Evolutionary conservation across 2,888 invertebrate species (phyloP).

Genomic region (Ametastegia equiseti): DNA sequence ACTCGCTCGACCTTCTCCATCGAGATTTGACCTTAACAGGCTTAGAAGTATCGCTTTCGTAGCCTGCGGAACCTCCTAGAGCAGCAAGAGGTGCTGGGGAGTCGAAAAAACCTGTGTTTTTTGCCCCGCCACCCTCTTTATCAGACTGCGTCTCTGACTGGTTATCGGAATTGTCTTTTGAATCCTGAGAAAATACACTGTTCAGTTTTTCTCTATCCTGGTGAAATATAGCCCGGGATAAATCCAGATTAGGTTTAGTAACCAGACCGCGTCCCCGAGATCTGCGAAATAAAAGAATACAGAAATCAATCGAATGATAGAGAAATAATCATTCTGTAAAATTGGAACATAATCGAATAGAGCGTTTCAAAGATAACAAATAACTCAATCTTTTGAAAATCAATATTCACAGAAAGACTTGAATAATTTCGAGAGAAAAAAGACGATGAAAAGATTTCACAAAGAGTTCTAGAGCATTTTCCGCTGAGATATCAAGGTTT

Average conservation of each 20-base stretch:
- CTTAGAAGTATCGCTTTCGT: slow-evolving; percentile 76
- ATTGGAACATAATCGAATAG: no score
- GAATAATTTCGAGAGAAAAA: no score
- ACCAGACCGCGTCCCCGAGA: slow-evolving; percentile 73
- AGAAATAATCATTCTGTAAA: no score
- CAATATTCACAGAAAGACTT: no score
- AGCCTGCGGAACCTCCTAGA: slow-evolving; percentile 63
- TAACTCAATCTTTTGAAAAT: no score
- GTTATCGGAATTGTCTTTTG: slow-evolving; percentile 65
- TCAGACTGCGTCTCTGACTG: slow-evolving; percentile 69
- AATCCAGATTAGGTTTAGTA: slow-evolving; percentile 67
- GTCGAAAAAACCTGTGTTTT: slow-evolving; percentile 60
- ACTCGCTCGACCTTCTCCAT: slow-evolving; percentile 87
- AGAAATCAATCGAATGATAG: no score
- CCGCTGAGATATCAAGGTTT: slow-evolving; percentile 20
- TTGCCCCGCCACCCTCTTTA: slow-evolving; percentile 66
- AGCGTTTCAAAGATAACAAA: no score
- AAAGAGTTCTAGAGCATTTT: no score
- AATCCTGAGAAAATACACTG: slow-evolving; percentile 48
- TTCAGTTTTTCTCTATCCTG: slow-evolving; percentile 64
- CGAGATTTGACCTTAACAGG: slow-evolving; percentile 89
- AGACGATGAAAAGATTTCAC: no score
- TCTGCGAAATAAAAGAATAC: slow-evolving; percentile 55
- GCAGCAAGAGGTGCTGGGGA: slow-evolving; percentile 63
- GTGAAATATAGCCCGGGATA: slow-evolving; percentile 60